These are phyloP conservation scores for Melanotaenia parkinsoni DNA, from an alignment of 2,797 vertebrate species.

Conservation along the genomic window DNA sequence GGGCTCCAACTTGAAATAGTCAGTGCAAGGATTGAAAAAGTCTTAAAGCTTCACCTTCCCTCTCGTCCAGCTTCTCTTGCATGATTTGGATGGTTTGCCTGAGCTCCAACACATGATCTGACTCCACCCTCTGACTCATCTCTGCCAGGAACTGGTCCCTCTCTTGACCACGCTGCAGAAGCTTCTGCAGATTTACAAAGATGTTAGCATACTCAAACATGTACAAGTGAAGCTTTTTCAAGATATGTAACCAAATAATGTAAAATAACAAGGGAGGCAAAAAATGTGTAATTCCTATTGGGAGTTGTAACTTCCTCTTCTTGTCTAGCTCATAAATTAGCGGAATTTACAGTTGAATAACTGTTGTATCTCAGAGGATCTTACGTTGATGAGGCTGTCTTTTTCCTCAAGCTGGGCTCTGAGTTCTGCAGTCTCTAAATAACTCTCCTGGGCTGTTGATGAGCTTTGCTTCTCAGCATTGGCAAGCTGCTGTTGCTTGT, in stretches of 20 bases:
- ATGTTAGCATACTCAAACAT: slow-evolving; percentile 2
- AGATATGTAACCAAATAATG: neutral
- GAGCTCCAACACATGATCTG: slow-evolving; percentile 77
- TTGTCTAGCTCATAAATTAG: slow-evolving; percentile 21
- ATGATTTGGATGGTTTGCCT: slow-evolving; percentile 84
- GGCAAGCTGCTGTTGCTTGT: slow-evolving; percentile 75
- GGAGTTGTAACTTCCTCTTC: slow-evolving; percentile 24
- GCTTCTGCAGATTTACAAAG: slow-evolving; percentile 76
- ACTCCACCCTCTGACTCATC: slow-evolving; percentile 65
- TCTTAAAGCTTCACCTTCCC: slow-evolving; percentile 73
- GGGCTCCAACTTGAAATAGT: slow-evolving; percentile 15
- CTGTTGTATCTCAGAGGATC: slow-evolving; percentile 57
- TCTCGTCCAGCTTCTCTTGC: slow-evolving; percentile 80
- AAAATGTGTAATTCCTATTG: slow-evolving; percentile 3
- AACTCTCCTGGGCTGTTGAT: slow-evolving; percentile 70
- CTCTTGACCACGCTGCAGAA: slow-evolving; percentile 80
- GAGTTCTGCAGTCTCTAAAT: slow-evolving; percentile 77
- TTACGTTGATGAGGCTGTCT: slow-evolving; percentile 83
- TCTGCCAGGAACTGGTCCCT: slow-evolving; percentile 75
- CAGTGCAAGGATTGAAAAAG: slow-evolving; percentile 12
- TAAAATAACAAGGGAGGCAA: neutral
- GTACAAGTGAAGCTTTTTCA: neutral
- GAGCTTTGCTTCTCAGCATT: slow-evolving; percentile 71
- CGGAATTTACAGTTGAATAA: slow-evolving; percentile 30
- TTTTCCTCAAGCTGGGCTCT: slow-evolving; percentile 78